Evolutionary conservation across 1,140 invertebrate species (phyloP).

Genomic region (Paraescarpia echinospica): DNA sequence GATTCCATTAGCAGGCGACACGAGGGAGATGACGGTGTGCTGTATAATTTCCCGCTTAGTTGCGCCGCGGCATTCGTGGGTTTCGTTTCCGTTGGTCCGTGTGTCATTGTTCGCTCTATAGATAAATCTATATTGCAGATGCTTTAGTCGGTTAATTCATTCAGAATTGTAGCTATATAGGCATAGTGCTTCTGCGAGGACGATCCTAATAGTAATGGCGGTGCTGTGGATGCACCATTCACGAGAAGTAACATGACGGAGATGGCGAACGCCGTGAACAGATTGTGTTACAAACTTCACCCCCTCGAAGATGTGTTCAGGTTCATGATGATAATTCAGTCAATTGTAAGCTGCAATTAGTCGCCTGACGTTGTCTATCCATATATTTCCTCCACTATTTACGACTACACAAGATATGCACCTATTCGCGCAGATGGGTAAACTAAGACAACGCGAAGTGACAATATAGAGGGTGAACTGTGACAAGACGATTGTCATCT

Average conservation of each 20-base stretch:
- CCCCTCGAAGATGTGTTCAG: background rate
- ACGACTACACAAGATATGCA: no score
- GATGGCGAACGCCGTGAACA: background rate
- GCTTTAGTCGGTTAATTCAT: background rate
- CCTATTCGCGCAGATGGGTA: no score
- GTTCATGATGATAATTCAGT: background rate
- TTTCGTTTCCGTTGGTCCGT: background rate
- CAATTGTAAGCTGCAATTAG: no score
- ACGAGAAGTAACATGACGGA: background rate
- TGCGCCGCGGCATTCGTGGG: background rate
- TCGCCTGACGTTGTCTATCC: no score
- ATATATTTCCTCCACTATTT: no score
- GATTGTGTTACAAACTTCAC: background rate
- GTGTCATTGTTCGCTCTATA: background rate
- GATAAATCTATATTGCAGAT: background rate
- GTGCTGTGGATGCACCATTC: background rate
- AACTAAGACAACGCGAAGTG: no score
- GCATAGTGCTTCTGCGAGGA: no score
- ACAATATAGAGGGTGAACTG: no score
- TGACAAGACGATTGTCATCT: no score
- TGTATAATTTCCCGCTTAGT: conserved; percentile 1
- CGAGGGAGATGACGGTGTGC: background rate
- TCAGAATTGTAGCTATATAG: background rate
- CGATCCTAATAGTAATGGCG: background rate
- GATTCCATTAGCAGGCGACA: background rate